A percentile compares a stretch with the other conserved stretches of the same genome.
Conservation (phyloP, 2,797 vertebrate species). For the Galaxias olidus region DNA sequence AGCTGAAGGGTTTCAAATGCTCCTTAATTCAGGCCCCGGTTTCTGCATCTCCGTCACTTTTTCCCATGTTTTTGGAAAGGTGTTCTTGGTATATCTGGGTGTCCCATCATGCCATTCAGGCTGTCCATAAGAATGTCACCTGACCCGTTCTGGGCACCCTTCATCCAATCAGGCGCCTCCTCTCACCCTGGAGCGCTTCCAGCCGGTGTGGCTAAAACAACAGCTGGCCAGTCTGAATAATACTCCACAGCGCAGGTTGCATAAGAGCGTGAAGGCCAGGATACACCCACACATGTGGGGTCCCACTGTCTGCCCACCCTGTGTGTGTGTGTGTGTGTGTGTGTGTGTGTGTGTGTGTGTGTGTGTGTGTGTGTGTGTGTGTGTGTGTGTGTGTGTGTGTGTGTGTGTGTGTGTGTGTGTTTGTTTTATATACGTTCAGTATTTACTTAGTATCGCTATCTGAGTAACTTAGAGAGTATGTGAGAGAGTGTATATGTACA, state of each 20-base stretch:
- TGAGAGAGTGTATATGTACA: constrained; percentile 3
- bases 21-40: too few species aligned
- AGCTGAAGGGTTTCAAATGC: too few species aligned
- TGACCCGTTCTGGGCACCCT: constrained; percentile 31
- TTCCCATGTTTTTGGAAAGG: too few species aligned
- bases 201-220: constrained; percentile 57
- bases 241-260: constrained; percentile 46
- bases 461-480: constrained; percentile 6
- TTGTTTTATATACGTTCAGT: background rate
- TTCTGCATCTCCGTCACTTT: too few species aligned
- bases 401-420: background rate
- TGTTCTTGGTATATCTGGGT: too few species aligned
- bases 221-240: constrained; percentile 54
- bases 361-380: constrained; percentile 4
- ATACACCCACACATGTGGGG: constrained; percentile 38
- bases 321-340: background rate
- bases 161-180: constrained; percentile 43
- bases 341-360: constrained; percentile 11
- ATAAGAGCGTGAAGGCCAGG: constrained; percentile 39
- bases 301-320: constrained; percentile 22
- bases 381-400: constrained; percentile 8
- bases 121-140: constrained; percentile 43
- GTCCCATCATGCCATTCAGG: constrained; percentile 21
- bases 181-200: constrained; percentile 47
- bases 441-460: background rate